phyloP scores from a whole-genome alignment of 2,797 vertebrate genomes.

The Chiroxiphia lanceolata region DNA sequence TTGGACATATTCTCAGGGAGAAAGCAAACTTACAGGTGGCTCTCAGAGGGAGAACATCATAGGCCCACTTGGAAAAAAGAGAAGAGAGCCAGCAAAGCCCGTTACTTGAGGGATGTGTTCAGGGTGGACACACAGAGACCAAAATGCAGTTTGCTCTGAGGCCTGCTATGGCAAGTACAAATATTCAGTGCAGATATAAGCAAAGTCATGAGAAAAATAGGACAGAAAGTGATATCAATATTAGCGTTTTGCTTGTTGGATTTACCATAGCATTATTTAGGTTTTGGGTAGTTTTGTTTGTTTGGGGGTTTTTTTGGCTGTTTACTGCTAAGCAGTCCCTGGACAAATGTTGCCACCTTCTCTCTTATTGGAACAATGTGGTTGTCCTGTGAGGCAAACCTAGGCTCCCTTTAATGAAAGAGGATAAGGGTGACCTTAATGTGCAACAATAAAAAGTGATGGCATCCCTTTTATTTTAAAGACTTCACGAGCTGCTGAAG shows the following conservation, averaged over 20 bases:
- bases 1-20: background rate
- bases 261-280: background rate
- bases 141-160: background rate
- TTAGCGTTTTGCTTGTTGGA: background rate
- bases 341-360: background rate
- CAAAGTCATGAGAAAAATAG: background rate
- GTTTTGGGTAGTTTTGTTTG: background rate
- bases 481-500: background rate
- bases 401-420: background rate
- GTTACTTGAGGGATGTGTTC: background rate
- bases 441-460: background rate
- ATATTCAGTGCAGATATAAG: background rate
- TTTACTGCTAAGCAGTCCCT: background rate
- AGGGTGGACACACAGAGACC: fast-evolving
- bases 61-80: background rate
- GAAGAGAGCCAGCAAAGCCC: background rate
- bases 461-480: background rate
- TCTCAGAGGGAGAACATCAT: background rate
- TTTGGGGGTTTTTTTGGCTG: background rate
- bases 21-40: background rate
- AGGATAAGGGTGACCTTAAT: background rate
- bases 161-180: background rate
- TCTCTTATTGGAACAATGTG: background rate
- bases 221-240: background rate
- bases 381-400: background rate